Percentiles rank a stretch among this genome's conserved stretches.
These are phyloP conservation scores for Drosophila parabipectinata DNA, from an alignment of 1,140 invertebrate genomes.

Conservation along the genomic window DNA sequence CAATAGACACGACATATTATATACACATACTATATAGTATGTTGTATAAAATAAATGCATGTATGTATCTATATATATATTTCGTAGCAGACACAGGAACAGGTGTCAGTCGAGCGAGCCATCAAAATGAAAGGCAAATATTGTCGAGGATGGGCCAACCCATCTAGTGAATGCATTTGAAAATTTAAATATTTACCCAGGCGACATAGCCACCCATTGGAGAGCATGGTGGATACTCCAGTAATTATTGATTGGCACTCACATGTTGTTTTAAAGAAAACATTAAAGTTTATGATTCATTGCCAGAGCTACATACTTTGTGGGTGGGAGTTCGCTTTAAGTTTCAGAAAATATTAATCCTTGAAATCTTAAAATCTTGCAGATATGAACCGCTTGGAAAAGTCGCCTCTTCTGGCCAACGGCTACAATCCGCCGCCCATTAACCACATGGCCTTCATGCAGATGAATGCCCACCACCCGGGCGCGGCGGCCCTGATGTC, in stretches of 20 bases:
- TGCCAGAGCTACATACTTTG: too few relatives aligned
- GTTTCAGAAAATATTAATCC: too few relatives aligned
- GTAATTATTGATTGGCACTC: slow-evolving; percentile 11
- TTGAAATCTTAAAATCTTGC: background rate
- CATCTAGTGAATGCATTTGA: slow-evolving; percentile 20
- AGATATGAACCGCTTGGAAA: slow-evolving; percentile 94
- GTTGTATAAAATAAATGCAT: slow-evolving; percentile 3
- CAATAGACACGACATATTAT: slow-evolving; percentile 38
- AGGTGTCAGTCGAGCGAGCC: slow-evolving; percentile 52
- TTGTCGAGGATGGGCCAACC: slow-evolving; percentile 14
- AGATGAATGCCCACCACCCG: slow-evolving; percentile 89
- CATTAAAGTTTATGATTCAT: background rate
- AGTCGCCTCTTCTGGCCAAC: slow-evolving; percentile 95
- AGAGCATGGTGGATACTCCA: background rate
- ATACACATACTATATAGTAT: slow-evolving; percentile 7
- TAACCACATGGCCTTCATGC: slow-evolving; percentile 95
- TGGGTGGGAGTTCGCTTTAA: too few relatives aligned
- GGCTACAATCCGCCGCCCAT: slow-evolving; percentile 97
- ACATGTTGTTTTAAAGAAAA: background rate
- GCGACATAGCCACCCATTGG: background rate
- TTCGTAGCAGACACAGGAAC: slow-evolving; percentile 27
- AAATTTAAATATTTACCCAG: slow-evolving; percentile 39
- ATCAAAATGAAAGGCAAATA: slow-evolving; percentile 52
- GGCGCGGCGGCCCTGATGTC: slow-evolving; percentile 91
- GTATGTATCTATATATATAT: background rate